Evolutionary conservation across 1,140 invertebrate species (phyloP).

Genomic region (Periplaneta americana): DNA sequence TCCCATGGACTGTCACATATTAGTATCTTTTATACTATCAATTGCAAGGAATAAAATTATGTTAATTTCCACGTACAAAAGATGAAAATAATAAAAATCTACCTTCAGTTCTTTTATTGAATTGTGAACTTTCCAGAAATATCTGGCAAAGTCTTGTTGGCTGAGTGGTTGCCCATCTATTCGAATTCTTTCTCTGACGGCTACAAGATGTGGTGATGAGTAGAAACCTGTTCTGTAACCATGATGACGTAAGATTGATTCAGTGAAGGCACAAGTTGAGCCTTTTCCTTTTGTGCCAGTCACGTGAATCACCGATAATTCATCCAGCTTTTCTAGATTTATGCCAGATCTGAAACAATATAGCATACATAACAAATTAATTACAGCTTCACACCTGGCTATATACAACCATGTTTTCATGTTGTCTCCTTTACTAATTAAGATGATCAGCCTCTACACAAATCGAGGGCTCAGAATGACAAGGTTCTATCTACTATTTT

Average conservation of each 20-base stretch:
- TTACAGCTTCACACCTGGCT: no score
- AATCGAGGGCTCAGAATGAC: no score
- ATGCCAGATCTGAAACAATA: conserved; percentile 50
- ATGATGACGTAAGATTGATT: conserved; percentile 79
- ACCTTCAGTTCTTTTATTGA: conserved; percentile 46
- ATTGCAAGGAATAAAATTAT: no score
- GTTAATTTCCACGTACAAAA: no score
- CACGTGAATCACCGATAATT: conserved; percentile 85
- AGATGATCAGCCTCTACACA: no score
- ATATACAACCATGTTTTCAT: no score
- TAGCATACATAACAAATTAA: no score
- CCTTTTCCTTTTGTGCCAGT: conserved; percentile 95
- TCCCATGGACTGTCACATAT: no score
- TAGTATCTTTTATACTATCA: no score
- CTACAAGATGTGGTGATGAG: conserved; percentile 91
- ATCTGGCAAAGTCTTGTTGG: conserved; percentile 63
- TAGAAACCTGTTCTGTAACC: conserved; percentile 92
- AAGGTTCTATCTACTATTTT: no score
- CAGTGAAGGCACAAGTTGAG: conserved; percentile 90
- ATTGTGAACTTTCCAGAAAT: conserved; percentile 83
- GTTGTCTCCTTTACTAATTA: no score
- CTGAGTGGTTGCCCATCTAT: conserved; percentile 78
- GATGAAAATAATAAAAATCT: no score
- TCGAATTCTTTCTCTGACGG: conserved; percentile 87
- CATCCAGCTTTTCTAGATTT: conserved; percentile 52